phyloP scores from a whole-genome alignment of 2,797 vertebrate species.

The Notoglanidium macrostoma region DNA sequence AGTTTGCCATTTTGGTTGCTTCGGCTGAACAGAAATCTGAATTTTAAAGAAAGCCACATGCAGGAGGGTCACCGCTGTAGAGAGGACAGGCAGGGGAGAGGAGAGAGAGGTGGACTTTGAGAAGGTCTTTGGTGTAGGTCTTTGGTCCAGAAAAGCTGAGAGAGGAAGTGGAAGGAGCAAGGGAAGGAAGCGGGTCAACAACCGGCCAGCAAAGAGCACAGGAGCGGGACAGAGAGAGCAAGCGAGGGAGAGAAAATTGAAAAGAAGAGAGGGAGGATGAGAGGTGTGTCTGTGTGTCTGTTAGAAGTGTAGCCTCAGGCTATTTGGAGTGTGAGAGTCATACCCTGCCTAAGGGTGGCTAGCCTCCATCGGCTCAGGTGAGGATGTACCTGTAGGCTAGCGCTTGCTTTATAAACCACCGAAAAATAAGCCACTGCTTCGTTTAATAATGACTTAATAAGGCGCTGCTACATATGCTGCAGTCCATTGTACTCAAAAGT shows the following conservation, averaged over 20 bases:
- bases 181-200: conserved; percentile 40
- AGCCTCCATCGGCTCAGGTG: conserved; percentile 54
- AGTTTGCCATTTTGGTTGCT: neutral
- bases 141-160: conserved; percentile 27
- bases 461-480: conserved; percentile 6
- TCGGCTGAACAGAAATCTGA: neutral
- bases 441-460: conserved; percentile 31
- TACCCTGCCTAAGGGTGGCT: conserved; percentile 57
- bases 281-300: conserved; percentile 54
- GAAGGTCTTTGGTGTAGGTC: conserved; percentile 12
- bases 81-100: neutral
- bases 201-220: conserved; percentile 22
- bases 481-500: neutral
- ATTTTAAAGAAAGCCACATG: neutral
- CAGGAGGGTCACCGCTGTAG: neutral
- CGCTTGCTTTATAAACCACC: conserved; percentile 42
- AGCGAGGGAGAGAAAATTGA: conserved; percentile 33
- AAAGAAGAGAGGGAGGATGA: conserved; percentile 49
- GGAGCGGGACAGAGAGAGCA: conserved; percentile 3
- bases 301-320: conserved; percentile 59
- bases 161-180: conserved; percentile 27
- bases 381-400: conserved; percentile 52
- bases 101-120: conserved; percentile 20
- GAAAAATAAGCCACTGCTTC: conserved; percentile 11
- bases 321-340: conserved; percentile 60